These are phyloP conservation scores for Adineta ricciae DNA, from an alignment of 2,888 invertebrate genomes.

Conservation along the genomic window DNA sequence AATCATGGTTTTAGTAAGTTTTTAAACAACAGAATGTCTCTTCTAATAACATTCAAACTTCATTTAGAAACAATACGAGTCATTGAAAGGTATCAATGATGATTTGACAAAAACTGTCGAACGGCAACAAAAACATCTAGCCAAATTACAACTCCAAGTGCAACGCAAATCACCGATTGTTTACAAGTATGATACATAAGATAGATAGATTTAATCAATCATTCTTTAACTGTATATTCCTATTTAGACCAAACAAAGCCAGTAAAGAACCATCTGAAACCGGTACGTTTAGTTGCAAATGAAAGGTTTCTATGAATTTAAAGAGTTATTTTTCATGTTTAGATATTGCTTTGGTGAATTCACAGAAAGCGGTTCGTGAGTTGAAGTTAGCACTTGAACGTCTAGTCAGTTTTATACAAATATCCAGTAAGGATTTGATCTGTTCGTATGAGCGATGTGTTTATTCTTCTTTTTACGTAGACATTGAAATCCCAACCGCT, in stretches of 20 bases:
- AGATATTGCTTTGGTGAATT: not conserved
- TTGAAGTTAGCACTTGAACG: conserved; percentile 3
- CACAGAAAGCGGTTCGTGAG: conserved; percentile 2
- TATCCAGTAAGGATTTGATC: not conserved
- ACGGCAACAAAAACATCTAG: not conserved
- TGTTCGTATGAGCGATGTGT: not conserved
- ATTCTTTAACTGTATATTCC: too few relatives aligned
- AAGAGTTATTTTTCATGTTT: not conserved
- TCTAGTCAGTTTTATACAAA: not conserved
- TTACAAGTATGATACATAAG: not conserved
- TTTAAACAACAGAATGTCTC: not conserved
- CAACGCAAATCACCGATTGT: not conserved
- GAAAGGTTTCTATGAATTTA: not conserved
- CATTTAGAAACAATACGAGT: not conserved
- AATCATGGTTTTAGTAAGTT: not conserved
- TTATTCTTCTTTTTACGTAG: not conserved
- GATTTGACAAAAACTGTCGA: not conserved
- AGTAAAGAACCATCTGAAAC: not conserved
- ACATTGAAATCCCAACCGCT: not conserved
- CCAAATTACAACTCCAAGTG: not conserved
- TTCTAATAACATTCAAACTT: not conserved
- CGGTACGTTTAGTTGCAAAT: not conserved
- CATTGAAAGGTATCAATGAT: conserved; percentile 12
- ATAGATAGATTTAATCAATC: not conserved
- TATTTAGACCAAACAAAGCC: not conserved